phyloP scores from a whole-genome alignment of 1,140 invertebrate species.

The Drosophila pectinifera region DNA sequence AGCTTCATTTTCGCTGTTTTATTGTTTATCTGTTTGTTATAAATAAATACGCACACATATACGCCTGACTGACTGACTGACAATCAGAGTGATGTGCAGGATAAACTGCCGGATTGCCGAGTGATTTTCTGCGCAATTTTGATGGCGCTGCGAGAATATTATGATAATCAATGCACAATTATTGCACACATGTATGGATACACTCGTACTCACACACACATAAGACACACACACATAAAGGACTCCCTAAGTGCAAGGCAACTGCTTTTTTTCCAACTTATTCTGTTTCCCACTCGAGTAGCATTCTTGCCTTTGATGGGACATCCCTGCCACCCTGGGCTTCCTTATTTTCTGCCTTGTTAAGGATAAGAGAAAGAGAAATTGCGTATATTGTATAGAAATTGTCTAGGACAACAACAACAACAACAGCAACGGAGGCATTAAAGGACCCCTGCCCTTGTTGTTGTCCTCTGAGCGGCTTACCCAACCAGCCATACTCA shows the following conservation, averaged over 20 bases:
- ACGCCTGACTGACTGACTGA: conserved; percentile 34
- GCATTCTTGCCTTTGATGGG: conserved; percentile 31
- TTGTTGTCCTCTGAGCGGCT: conserved; percentile 29
- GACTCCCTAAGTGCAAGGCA: conserved; percentile 23
- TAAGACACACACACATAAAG: conserved; percentile 23
- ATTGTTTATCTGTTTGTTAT: conserved; percentile 24
- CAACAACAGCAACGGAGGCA: conserved; percentile 10
- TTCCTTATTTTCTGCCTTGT: conserved; percentile 26
- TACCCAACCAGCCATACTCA: conserved; percentile 29
- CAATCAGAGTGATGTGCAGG: conserved; percentile 7
- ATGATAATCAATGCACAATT: conserved; percentile 77
- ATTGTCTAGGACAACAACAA: conserved; percentile 19
- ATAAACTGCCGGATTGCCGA: conserved; percentile 34
- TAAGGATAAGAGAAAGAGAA: conserved; percentile 21
- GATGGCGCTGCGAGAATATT: conserved; percentile 55
- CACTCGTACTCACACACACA: conserved; percentile 15
- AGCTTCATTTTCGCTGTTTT: background rate
- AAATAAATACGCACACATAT: conserved; percentile 1
- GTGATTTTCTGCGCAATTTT: conserved; percentile 61
- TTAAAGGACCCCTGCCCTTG: conserved; percentile 27
- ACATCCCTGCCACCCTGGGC: background rate
- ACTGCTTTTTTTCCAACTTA: conserved; percentile 12
- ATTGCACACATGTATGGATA: conserved; percentile 38
- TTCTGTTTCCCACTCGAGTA: conserved; percentile 11
- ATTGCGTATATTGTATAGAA: conserved; percentile 28